Base-by-base conservation (phyloP, 1,140 invertebrate genomes). In the Apis dorsata region DNA sequence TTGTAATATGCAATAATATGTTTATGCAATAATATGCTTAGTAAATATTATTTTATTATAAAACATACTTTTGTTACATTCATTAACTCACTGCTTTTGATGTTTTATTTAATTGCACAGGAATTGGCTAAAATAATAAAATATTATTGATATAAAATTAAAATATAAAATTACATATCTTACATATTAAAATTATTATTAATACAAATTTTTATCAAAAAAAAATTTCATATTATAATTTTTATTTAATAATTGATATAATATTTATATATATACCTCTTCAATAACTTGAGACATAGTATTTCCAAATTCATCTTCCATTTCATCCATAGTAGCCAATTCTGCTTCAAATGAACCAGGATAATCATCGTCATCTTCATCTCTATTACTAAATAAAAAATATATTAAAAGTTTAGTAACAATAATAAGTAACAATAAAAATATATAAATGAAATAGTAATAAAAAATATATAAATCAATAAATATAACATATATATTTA, bases 261-360 rank as follows among this genome's bases (percentile, higher is more conserved):
- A 60, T 60, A 17, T 65, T 55, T 65, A 79, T 79, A 81, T 65
- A 79, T 79, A 81, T 86, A 93, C 92, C 84, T 93, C 90, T 85
- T 90, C 92, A 66, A 83, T 74, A 71, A 88, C 75, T 66, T 91
- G 84, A 66, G 88, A 84, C 13, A 91, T 90, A 7, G 34, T 44
- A 60, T 94, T 95, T 68, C 94, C 85, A 78, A 95, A 88, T 70
- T 94, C 90, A 86, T 95, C 94, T 81, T 94, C 93, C 83, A 95
- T 95, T 77, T 94, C 90, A 84, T 94, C 93, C 94, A 96, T 96
- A 17, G 91, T 93, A 44, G 95, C 95, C 79, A 96, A 89, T 85
- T 95, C 95, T 0, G 95, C 94, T 91, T 96, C 96, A 91, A 96
- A 96, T 69, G 91, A 94, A 65, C 94, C 93, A 10, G 94, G 93